Base-by-base conservation (phyloP, 2,888 invertebrate genomes). In the Nemotelus pantherinus region DNA sequence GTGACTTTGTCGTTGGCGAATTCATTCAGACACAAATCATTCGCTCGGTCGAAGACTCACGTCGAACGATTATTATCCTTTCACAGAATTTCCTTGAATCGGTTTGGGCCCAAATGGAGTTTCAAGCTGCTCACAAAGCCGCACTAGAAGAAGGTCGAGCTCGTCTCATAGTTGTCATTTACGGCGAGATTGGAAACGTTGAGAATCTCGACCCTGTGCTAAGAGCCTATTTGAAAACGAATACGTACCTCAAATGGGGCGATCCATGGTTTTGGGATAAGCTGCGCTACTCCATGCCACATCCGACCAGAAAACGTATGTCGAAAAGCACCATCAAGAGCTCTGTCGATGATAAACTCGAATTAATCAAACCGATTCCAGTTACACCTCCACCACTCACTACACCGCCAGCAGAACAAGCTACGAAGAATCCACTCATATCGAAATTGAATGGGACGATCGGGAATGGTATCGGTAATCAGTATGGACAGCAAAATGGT, bases 251-350 rank as follows among this genome's bases (percentile, higher is more conserved):
- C 48, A 92, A 93, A 82, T 94, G 94, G 93, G 93, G 92, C 9
- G 94, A 95, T 84, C 92, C 92, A 6, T 93, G 92, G 91, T 95
- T 95, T 87, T 95, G 94, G 95, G 89, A 93, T 77, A 93, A 93
- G 84, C 86, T 95, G 75, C 88, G 90, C 53, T 93, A 92, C 83
- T 94, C 94, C 1, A 86, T 94, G 83, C 93, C 93, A 0, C 93
- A 92, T 85, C 88, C 88, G 2, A 84, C 83, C 77, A 60, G 50
- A 57, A 80, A 80, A 67, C 83, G 84, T 1, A 81, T 87, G 44
- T 82, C 86, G n/a, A 87, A 87, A 80, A 84, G 83, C 4, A 79
- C 84, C 0, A 82, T 87, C 2, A 87, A 85, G 77, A 85, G 86
- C 65, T 86, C 86, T 3, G 85, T 85, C 2, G 87, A 87, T 80